Conservation (phyloP, 1,140 invertebrate species). For the Neodiprion virginianus region DNA sequence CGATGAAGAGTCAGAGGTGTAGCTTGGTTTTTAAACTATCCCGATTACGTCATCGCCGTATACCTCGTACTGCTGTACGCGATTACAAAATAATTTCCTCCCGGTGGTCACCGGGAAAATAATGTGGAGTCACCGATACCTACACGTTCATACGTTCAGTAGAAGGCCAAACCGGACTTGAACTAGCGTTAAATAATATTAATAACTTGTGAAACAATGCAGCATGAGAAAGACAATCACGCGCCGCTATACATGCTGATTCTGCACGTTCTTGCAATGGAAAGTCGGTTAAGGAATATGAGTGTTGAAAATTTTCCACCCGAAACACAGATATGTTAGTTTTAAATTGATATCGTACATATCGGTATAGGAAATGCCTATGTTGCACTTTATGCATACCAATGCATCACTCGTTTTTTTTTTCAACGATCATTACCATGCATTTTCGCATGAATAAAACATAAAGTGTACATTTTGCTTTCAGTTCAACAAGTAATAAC, state of each 20-base stretch:
- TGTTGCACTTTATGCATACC: too few relatives aligned
- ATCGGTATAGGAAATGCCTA: too few relatives aligned
- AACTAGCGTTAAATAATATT: neutral
- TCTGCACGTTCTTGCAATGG: neutral
- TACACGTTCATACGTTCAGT: neutral
- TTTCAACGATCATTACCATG: too few relatives aligned
- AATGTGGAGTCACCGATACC: too few relatives aligned
- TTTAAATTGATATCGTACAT: too few relatives aligned
- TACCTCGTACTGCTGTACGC: too few relatives aligned
- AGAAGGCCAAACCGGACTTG: neutral
- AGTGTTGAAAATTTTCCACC: too few relatives aligned
- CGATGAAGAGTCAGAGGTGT: neutral
- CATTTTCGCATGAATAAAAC: neutral
- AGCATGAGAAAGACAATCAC: neutral
- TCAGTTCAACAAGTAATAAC: slow-evolving; percentile 18
- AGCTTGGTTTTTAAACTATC: neutral
- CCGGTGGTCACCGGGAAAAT: too few relatives aligned
- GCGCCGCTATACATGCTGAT: neutral
- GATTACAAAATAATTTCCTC: too few relatives aligned
- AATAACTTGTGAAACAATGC: neutral
- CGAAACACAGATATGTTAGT: too few relatives aligned
- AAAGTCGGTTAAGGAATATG: neutral
- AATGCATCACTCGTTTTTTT: too few relatives aligned
- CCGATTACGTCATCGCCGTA: too few relatives aligned
- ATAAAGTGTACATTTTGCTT: neutral